A percentile compares a stretch with the other conserved stretches of the same genome.
These are phyloP conservation scores for Oncopodura yosiiana DNA, from an alignment of 1,140 invertebrate species.

Conservation along the genomic window DNA sequence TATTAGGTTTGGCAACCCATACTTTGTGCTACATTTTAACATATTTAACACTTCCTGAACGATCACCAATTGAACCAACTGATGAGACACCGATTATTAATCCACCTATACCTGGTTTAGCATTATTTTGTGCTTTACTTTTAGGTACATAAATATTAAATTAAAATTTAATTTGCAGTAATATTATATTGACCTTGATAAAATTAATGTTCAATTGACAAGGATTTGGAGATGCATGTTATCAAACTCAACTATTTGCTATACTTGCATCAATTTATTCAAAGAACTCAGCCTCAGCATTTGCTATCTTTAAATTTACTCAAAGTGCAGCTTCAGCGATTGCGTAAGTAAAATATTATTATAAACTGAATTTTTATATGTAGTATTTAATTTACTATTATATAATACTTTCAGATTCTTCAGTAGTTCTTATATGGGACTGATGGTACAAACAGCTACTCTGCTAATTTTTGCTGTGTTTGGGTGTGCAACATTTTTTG, in stretches of 20 bases:
- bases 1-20: constrained; percentile 27
- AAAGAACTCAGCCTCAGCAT: constrained; percentile 32
- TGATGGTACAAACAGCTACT: constrained; percentile 23
- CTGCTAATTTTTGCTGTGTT: constrained; percentile 11
- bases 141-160: constrained; percentile 12
- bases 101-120: constrained; percentile 18
- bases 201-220: not conserved
- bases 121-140: constrained; percentile 24
- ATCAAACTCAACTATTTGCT: constrained; percentile 31
- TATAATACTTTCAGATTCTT: too few species aligned
- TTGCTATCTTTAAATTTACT: constrained; percentile 34
- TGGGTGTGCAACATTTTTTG: constrained; percentile 18
- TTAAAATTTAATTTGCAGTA: not conserved
- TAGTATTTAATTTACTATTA: too few species aligned
- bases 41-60: constrained; percentile 32
- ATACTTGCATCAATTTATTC: constrained; percentile 31
- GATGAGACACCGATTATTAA: constrained; percentile 19
- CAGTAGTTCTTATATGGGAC: constrained; percentile 21
- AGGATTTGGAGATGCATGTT: constrained; percentile 33
- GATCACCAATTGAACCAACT: constrained; percentile 19
- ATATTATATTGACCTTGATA: not conserved
- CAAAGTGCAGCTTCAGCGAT: constrained; percentile 30
- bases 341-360: too few species aligned
- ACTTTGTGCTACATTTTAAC: constrained; percentile 19
- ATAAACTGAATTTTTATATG: too few species aligned